Percentiles rank a stretch among this genome's conserved stretches.
Conservation (phyloP, 1,140 invertebrate species). For the Halesus radiatus region DNA sequence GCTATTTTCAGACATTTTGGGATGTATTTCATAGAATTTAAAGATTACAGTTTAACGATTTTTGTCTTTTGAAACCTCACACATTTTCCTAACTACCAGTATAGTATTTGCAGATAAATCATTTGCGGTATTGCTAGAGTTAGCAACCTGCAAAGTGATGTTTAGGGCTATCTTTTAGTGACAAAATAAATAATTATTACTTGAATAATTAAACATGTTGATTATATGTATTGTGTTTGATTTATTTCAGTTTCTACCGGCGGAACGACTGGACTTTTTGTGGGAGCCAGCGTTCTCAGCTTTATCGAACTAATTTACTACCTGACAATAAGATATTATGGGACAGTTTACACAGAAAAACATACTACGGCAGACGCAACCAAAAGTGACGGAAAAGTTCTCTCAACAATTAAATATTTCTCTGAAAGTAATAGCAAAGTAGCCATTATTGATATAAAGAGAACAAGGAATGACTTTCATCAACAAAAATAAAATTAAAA, state of each 20-base stretch:
- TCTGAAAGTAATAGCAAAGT: conserved; percentile 25
- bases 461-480: conserved; percentile 45
- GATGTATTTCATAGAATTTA: no score
- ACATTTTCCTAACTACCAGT: no score
- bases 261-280: conserved; percentile 74
- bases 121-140: no score
- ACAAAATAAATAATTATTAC: no score
- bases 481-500: neutral
- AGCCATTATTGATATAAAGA: conserved; percentile 48
- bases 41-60: no score
- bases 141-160: no score
- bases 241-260: conserved; percentile 73
- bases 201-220: no score
- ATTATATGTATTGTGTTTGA: neutral
- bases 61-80: no score
- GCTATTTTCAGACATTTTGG: no score
- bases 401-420: neutral
- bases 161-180: no score
- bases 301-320: conserved; percentile 75
- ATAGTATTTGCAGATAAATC: no score
- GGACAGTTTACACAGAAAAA: conserved; percentile 49
- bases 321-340: conserved; percentile 66
- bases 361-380: conserved; percentile 14
- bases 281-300: conserved; percentile 75
- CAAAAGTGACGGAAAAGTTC: neutral